Evolutionary conservation across 2,797 vertebrate genomes (phyloP).

Genomic region (Ceyx erithaca): DNA sequence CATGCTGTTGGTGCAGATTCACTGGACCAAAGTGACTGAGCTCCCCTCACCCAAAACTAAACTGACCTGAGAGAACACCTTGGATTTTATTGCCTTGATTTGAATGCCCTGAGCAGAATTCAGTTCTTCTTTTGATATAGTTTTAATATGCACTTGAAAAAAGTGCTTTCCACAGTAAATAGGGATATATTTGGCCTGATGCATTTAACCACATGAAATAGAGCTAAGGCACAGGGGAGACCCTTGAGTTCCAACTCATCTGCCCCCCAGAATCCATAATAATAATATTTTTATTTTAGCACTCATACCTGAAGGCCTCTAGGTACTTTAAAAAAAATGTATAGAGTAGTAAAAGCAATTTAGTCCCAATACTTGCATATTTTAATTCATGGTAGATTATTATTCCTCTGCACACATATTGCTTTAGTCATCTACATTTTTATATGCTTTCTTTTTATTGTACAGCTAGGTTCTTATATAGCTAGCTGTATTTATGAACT

Average conservation of each 20-base stretch:
- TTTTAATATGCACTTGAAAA: constrained; percentile 16
- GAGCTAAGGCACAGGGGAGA: constrained; percentile 12
- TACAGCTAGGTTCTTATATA: constrained; percentile 8
- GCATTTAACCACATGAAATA: constrained; percentile 3
- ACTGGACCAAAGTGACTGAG: neutral
- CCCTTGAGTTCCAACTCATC: constrained; percentile 29
- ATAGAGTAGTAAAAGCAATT: constrained; percentile 59
- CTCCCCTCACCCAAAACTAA: constrained; percentile 51
- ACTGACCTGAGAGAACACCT: constrained; percentile 46
- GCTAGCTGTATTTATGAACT: constrained; percentile 47
- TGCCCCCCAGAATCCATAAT: constrained; percentile 50
- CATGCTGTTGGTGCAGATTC: neutral
- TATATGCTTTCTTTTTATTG: constrained; percentile 44
- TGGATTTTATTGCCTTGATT: constrained; percentile 31
- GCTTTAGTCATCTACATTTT: constrained; percentile 65
- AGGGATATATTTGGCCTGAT: constrained; percentile 57
- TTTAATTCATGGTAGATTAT: constrained; percentile 54
- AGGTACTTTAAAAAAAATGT: constrained; percentile 61
- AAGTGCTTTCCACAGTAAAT: constrained; percentile 42
- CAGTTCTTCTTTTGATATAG: constrained; percentile 33
- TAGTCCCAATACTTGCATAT: constrained; percentile 33
- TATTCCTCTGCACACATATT: constrained; percentile 59
- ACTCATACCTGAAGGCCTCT: constrained; percentile 47
- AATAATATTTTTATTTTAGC: constrained; percentile 65
- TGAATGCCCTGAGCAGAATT: constrained; percentile 15